These are phyloP conservation scores for Cheilosia pagana DNA, from an alignment of 2,888 invertebrate species.

Conservation along the genomic window DNA sequence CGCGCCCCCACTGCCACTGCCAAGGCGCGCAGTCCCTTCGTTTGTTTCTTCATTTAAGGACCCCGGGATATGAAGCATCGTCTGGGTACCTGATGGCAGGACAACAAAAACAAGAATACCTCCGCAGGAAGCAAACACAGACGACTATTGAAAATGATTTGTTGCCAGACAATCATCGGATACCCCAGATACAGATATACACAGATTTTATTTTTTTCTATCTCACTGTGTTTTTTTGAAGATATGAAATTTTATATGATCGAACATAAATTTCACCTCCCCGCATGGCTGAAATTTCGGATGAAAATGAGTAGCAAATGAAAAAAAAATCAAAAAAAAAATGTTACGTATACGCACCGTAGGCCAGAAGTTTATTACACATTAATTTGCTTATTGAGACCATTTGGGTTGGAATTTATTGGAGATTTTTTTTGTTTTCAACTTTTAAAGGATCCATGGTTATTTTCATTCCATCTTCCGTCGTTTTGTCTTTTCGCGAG, in stretches of 20 bases:
- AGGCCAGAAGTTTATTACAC: constrained; percentile 52
- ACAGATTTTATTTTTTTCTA: not conserved
- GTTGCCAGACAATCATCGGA: constrained; percentile 55
- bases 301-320: constrained; percentile 17
- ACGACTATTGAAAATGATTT: constrained; percentile 56
- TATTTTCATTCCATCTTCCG: constrained; percentile 4
- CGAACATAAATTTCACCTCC: constrained; percentile 43
- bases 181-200: constrained; percentile 21
- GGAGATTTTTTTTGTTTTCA: constrained; percentile 64
- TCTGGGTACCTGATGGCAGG: constrained; percentile 20
- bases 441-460: constrained; percentile 51
- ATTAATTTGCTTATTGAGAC: constrained; percentile 61
- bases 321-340: not conserved
- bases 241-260: constrained; percentile 57
- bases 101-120: constrained; percentile 33
- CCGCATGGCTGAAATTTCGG: constrained; percentile 5
- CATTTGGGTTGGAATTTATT: constrained; percentile 59
- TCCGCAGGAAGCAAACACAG: constrained; percentile 11
- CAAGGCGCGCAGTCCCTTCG: constrained; percentile 3
- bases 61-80: not conserved
- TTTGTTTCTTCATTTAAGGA: constrained; percentile 41
- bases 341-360: constrained; percentile 64
- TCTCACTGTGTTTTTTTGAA: constrained; percentile 14
- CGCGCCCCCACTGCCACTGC: constrained; percentile 8
- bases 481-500: not conserved